Evolutionary conservation across 2,113 vertebrate species (phyloP), one percentile per base, ranked within the genome.

Genomic region (Ahaetulla prasina): DNA sequence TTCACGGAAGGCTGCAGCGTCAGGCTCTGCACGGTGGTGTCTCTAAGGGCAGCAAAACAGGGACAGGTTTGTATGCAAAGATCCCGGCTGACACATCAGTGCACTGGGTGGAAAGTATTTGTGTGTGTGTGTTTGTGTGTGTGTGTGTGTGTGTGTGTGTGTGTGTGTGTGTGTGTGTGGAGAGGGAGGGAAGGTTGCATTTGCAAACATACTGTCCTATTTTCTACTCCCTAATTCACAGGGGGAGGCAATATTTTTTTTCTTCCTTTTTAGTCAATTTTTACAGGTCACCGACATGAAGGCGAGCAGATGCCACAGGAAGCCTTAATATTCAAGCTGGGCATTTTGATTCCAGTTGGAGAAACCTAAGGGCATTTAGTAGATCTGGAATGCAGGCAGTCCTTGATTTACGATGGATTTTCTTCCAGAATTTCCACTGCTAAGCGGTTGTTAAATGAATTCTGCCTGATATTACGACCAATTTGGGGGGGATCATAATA

Each of bases 11-110:
- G 99, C 96, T 99, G 99, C 74, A 99, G 96, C 4, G 99, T 99
- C 94, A 99, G 98, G 27, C 98, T 98, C 97, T 99, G 99, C 43
- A 99, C 99, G 0, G 99, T 99, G 2, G 99, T 99, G 93, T 99
- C 99, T 94, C 99, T 99, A 96, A 89, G 96, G 94, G 94, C 3
- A 95, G 90, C 88, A 25, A 45, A 96, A 87, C 43, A 95, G 89
- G 95, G 49, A 95, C 85, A 0, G 93, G 55, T 92, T 92, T 90
- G 88, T 3, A 87, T 43, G 90, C 53, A 95, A 9, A 22, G 35
- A 80, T 22, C 74, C 74, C 35, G 0, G 20, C 85, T 25, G 45
- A 47, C 12, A 0, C 11, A 16, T 86, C 12, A 27, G 47, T 12
- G 27, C 85, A 86, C 16, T 47, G 60, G 25, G 30, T 85, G 22